Conservation (phyloP, 2,888 invertebrate species). For the Calephelis perditalis region DNA sequence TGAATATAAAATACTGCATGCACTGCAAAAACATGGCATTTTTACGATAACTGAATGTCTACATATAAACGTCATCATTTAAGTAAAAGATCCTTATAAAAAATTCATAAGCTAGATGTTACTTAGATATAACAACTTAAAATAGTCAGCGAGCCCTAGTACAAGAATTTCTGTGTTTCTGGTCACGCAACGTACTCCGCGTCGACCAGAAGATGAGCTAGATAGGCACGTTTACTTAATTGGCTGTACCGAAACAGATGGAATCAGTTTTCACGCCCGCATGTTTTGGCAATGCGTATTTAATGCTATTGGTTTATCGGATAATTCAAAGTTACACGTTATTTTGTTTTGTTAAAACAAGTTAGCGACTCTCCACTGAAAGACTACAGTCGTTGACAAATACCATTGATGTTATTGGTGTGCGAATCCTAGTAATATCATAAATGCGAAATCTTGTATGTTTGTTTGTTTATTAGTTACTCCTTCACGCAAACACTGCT, state of each 20-base stretch:
- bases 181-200: constrained; percentile 59
- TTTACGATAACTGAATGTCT: not conserved
- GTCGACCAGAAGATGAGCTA: constrained; percentile 47
- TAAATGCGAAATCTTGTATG: too few relatives aligned
- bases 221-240: constrained; percentile 39
- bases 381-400: too few relatives aligned
- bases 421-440: too few relatives aligned
- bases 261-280: constrained; percentile 29
- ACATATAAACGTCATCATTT: constrained; percentile 32
- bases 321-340: too few relatives aligned
- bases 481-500: too few relatives aligned
- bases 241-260: constrained; percentile 37
- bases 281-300: constrained; percentile 20
- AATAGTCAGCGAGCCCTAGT: constrained; percentile 47
- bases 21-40: too few relatives aligned
- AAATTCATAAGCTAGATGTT: constrained; percentile 23
- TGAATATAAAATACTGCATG: too few relatives aligned
- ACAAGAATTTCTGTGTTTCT: constrained; percentile 52
- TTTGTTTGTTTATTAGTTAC: too few relatives aligned
- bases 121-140: constrained; percentile 32
- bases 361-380: too few relatives aligned
- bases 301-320: too few relatives aligned
- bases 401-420: too few relatives aligned
- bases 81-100: constrained; percentile 24
- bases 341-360: too few relatives aligned